A percentile compares a stretch with the other conserved stretches of the same genome.
These are phyloP conservation scores for Sinopyrophorus schimmeli DNA, from an alignment of 2,888 invertebrate species.

Conservation along the genomic window DNA sequence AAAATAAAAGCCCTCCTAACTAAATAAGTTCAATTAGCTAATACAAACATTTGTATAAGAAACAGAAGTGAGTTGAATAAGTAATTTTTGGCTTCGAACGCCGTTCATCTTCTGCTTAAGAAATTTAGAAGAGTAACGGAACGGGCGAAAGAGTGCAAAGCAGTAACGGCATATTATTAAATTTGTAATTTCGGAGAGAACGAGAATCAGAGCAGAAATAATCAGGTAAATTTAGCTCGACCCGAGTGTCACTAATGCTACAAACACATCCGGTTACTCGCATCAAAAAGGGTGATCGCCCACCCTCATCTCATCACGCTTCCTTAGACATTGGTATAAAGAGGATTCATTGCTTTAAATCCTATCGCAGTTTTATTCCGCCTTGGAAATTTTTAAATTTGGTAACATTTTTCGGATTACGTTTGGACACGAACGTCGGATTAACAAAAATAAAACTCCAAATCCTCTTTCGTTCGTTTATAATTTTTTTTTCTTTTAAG, in stretches of 20 bases:
- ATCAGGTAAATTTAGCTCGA: constrained; percentile 23
- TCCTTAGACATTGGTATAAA: constrained; percentile 23
- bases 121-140: constrained; percentile 6
- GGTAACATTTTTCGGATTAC: constrained; percentile 17
- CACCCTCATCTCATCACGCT: constrained; percentile 25
- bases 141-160: not conserved
- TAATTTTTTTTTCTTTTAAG: no score
- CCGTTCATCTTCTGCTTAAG: constrained; percentile 7
- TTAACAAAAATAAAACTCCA: no score
- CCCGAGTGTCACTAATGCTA: constrained; percentile 25
- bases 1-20: no score
- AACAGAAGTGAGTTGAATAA: not conserved
- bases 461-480: no score
- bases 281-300: constrained; percentile 23
- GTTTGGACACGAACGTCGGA: no score
- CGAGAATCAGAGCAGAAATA: constrained; percentile 24
- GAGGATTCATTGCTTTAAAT: constrained; percentile 21
- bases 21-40: no score
- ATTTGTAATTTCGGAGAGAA: constrained; percentile 22
- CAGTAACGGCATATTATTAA: constrained; percentile 18
- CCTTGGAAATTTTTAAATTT: constrained; percentile 21
- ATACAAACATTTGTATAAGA: no score
- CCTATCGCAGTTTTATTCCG: constrained; percentile 24
- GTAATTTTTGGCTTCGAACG: constrained; percentile 7
- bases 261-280: constrained; percentile 26